These are phyloP conservation scores for Acanthiza pusilla DNA, from an alignment of 2,797 vertebrate genomes.

Conservation along the genomic window DNA sequence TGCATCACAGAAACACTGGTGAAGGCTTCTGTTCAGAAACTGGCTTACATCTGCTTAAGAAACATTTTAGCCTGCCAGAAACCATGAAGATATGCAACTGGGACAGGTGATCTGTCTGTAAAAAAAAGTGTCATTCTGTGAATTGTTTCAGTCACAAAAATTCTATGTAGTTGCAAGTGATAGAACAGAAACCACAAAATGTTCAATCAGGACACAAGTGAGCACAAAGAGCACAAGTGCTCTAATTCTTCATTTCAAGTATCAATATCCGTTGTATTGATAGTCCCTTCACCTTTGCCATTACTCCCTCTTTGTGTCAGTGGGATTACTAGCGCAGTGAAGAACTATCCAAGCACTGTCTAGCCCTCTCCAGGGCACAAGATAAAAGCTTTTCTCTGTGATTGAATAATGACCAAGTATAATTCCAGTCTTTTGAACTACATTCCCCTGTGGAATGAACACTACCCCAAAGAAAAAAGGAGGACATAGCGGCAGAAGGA, in stretches of 20 bases:
- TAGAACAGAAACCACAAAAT: neutral
- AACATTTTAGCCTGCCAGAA: neutral
- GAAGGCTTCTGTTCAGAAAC: neutral
- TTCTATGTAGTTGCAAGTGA: neutral
- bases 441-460: neutral
- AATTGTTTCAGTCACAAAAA: neutral
- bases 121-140: neutral
- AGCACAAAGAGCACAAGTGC: neutral
- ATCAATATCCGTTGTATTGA: neutral
- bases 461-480: neutral
- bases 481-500: neutral
- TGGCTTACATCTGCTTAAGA: neutral
- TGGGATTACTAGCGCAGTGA: neutral
- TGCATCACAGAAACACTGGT: neutral
- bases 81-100: neutral
- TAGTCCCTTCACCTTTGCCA: neutral
- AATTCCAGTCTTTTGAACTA: neutral
- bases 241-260: neutral
- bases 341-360: neutral
- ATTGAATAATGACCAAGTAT: neutral
- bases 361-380: neutral
- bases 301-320: neutral
- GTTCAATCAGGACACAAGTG: neutral
- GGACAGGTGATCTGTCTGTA: neutral
- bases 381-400: neutral